Percentiles rank a stretch among this genome's conserved stretches.
Conservation (phyloP, 2,888 invertebrate species). For the Urechis unicinctus region DNA sequence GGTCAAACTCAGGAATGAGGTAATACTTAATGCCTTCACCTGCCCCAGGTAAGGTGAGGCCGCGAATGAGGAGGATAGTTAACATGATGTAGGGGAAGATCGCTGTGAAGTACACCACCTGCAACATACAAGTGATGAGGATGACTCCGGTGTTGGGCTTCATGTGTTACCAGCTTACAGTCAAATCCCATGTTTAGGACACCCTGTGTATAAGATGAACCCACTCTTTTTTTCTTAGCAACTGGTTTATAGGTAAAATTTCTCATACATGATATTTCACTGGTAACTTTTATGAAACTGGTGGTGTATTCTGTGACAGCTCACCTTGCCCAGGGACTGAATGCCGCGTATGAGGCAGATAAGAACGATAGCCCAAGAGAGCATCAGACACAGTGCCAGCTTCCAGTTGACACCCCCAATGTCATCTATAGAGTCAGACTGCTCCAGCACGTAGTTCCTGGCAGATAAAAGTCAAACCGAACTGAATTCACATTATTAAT, state of each 20-base stretch:
- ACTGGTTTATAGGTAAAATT: no score
- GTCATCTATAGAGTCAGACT: conserved; percentile 40
- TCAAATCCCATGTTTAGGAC: no score
- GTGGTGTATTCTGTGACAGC: not conserved
- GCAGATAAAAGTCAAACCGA: conserved; percentile 1
- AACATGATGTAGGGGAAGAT: conserved; percentile 53
- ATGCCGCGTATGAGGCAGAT: conserved; percentile 46
- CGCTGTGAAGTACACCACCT: conserved; percentile 54
- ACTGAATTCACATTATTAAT: no score
- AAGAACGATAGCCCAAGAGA: conserved; percentile 45
- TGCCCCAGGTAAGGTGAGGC: conserved; percentile 73
- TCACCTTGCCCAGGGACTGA: conserved; percentile 47
- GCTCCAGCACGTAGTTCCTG: conserved; percentile 42
- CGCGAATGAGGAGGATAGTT: conserved; percentile 66
- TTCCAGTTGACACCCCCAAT: conserved; percentile 39
- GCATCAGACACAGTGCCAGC: conserved; percentile 37
- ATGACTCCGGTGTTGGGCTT: not conserved
- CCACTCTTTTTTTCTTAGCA: no score
- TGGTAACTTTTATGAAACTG: no score
- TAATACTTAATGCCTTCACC: conserved; percentile 72
- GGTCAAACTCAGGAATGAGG: conserved; percentile 70
- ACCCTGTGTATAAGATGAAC: no score
- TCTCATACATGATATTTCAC: no score
- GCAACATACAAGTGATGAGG: not conserved
- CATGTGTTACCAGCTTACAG: not conserved